A percentile compares a stretch with the other conserved stretches of the same genome.
Conservation (phyloP, 2,113 vertebrate genomes). For the Sigmodon hispidus region DNA sequence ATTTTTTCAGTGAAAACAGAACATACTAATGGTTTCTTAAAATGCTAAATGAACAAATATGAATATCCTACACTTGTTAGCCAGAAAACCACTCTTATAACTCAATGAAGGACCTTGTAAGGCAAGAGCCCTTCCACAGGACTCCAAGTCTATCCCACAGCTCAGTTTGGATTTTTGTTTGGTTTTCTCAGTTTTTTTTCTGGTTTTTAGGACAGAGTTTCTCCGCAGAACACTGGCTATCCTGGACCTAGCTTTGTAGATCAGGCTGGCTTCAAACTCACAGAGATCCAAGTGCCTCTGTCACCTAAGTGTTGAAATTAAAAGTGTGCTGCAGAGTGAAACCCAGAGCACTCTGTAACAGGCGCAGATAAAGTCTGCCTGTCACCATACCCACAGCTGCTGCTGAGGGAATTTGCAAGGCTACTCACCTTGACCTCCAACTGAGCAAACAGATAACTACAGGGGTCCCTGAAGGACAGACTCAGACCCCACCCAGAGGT, state of each 20-base stretch:
- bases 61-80: neutral
- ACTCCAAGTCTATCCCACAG: neutral
- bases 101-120: neutral
- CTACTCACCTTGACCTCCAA: too few relatives aligned
- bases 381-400: too few relatives aligned
- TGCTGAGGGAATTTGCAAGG: too few relatives aligned
- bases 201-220: neutral
- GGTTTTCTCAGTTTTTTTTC: neutral
- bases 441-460: too few relatives aligned
- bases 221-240: neutral
- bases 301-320: neutral
- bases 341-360: too few relatives aligned
- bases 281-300: neutral
- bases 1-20: constrained; percentile 16
- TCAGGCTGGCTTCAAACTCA: neutral
- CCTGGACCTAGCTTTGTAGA: neutral
- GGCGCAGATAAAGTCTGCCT: too few relatives aligned
- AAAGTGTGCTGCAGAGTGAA: too few relatives aligned
- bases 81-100: neutral
- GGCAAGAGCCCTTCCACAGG: neutral
- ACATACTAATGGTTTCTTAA: neutral
- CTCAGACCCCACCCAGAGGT: too few relatives aligned
- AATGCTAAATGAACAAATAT: neutral
- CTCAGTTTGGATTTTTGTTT: neutral
- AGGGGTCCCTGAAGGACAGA: too few relatives aligned